phyloP scores from a whole-genome alignment of 1,140 invertebrate genomes.

The Zeugodacus cucurbitae region DNA sequence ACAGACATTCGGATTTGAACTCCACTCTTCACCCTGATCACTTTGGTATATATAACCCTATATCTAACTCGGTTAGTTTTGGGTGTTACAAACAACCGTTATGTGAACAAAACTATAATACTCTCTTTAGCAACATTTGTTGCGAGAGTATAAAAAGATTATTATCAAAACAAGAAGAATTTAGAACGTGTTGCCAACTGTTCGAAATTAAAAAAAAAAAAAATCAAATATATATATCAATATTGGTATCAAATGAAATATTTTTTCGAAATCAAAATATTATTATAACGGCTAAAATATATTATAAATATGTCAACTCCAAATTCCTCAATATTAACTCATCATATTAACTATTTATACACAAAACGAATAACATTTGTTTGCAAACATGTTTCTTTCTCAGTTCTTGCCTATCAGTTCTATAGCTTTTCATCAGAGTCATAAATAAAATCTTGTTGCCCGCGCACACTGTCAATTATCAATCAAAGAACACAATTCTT shows the following conservation, averaged over 20 bases:
- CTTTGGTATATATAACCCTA: no score
- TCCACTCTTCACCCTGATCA: no score
- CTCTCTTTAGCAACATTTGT: no score
- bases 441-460: background rate
- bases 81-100: no score
- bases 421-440: background rate
- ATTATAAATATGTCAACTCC: background rate
- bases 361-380: background rate
- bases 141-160: no score
- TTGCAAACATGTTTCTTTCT: background rate
- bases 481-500: background rate
- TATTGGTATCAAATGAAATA: background rate
- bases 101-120: no score
- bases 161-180: no score
- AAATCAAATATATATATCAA: background rate
- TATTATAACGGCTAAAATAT: background rate
- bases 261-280: background rate
- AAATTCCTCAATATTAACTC: no score
- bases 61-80: no score
- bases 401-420: background rate
- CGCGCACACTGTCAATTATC: background rate
- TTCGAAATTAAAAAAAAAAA: no score
- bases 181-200: no score
- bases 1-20: no score
- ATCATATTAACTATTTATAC: background rate